Conservation (phyloP, 2,797 vertebrate genomes). For the Paratrypauchen microcephalus region DNA sequence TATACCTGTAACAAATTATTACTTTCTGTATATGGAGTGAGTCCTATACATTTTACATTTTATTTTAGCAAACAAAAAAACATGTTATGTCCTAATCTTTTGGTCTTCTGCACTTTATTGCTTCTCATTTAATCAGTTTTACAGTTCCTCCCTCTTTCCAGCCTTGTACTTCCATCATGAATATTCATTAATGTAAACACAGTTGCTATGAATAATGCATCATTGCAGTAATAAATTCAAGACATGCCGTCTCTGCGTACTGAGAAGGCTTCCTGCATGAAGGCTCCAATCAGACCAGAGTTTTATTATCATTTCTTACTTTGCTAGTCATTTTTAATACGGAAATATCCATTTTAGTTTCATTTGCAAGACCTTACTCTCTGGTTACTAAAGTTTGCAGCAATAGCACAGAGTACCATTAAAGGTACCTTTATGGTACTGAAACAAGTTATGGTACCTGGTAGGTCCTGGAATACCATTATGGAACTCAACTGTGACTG, state of each 20-base stretch:
- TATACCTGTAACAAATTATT: background rate
- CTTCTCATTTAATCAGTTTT: constrained; percentile 76
- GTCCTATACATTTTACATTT: background rate
- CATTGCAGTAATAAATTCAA: constrained; percentile 74
- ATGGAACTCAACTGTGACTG: too few species aligned
- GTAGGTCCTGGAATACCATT: too few species aligned
- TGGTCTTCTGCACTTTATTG: constrained; percentile 53
- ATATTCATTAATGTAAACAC: constrained; percentile 67
- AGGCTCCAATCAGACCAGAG: constrained; percentile 59
- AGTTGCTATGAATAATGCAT: constrained; percentile 77
- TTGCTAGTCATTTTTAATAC: background rate
- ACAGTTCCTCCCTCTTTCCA: constrained; percentile 70
- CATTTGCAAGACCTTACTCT: background rate
- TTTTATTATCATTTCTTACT: constrained; percentile 35
- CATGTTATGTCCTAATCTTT: constrained; percentile 51
- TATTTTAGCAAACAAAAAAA: constrained; percentile 22
- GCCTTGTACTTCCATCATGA: constrained; percentile 72
- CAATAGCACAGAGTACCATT: too few species aligned
- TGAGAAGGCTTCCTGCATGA: constrained; percentile 57
- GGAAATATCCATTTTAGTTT: background rate
- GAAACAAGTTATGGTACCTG: too few species aligned
- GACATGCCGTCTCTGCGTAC: constrained; percentile 69
- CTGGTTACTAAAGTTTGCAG: background rate
- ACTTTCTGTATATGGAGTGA: background rate
- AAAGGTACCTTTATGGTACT: too few species aligned